phyloP scores from a whole-genome alignment of 2,113 vertebrate genomes.

The Capreolus pygargus region DNA sequence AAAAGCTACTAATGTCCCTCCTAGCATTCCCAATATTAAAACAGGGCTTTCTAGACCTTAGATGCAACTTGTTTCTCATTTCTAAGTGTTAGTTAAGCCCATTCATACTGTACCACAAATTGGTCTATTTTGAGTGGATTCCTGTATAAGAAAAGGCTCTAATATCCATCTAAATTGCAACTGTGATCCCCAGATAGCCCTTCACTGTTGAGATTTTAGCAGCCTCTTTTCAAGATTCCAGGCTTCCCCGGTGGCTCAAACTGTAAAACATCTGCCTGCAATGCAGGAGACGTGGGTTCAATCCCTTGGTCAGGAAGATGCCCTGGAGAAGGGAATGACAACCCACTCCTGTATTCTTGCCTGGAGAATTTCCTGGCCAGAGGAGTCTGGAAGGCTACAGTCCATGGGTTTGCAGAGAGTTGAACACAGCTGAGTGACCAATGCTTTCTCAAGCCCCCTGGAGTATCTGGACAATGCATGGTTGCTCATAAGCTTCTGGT shows the following conservation, averaged over 20 bases:
- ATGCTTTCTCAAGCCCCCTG: background rate
- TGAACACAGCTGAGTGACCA: background rate
- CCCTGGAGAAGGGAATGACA: background rate
- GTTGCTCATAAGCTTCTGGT: background rate
- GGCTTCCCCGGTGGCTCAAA: background rate
- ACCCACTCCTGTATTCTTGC: background rate
- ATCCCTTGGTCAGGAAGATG: background rate
- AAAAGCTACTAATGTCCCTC: background rate
- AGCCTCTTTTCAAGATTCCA: background rate
- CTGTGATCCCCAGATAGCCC: background rate
- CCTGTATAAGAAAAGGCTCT: background rate
- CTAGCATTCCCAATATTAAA: background rate
- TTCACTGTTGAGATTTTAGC: background rate
- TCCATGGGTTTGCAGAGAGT: background rate
- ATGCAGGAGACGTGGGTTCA: background rate
- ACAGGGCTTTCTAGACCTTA: background rate
- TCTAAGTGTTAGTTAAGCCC: background rate
- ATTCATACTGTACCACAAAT: background rate
- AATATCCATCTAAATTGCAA: background rate
- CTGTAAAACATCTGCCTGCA: background rate
- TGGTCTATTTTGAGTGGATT: background rate
- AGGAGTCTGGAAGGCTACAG: background rate
- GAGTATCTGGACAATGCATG: background rate
- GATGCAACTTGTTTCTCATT: background rate
- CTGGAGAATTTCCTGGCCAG: background rate